Percentiles rank a stretch among this genome's conserved stretches.
Conservation (phyloP, 2,797 vertebrate species). For the Myiothlypis chrysogaster region DNA sequence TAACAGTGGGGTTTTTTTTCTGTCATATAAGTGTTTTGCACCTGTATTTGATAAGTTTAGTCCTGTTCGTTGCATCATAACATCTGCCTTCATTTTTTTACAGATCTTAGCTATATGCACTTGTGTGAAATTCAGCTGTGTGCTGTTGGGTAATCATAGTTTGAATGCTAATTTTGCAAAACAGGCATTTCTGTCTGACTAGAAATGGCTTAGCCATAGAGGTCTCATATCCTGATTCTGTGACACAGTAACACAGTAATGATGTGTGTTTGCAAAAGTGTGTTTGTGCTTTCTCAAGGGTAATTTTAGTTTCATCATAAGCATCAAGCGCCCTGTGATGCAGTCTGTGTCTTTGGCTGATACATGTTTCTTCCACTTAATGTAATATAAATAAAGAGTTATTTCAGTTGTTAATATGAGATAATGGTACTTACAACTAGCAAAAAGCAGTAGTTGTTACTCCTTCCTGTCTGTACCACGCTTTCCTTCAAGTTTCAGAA, state of each 20-base stretch:
- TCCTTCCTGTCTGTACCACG: background rate
- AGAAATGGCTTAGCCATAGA: background rate
- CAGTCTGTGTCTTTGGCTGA: background rate
- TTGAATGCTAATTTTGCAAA: background rate
- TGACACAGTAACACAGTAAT: background rate
- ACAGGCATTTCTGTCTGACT: background rate
- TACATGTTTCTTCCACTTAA: conserved; percentile 32
- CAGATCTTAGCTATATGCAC: background rate
- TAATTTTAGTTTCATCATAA: background rate
- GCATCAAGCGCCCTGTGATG: background rate
- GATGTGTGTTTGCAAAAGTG: conserved; percentile 18
- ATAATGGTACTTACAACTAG: conserved; percentile 20
- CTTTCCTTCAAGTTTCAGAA: background rate
- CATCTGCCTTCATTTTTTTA: background rate
- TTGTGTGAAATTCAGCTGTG: background rate
- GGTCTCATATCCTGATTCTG: background rate
- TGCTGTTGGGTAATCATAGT: conserved; percentile 1
- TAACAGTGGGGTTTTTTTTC: background rate
- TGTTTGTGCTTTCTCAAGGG: conserved; percentile 31
- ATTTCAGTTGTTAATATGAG: background rate
- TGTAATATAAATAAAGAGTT: conserved; percentile 49
- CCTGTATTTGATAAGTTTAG: background rate
- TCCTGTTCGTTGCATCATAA: background rate
- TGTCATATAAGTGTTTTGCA: background rate
- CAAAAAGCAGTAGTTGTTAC: background rate